Evolutionary conservation across 2,797 vertebrate species (phyloP).

Genomic region (Rhincodon typus): DNA sequence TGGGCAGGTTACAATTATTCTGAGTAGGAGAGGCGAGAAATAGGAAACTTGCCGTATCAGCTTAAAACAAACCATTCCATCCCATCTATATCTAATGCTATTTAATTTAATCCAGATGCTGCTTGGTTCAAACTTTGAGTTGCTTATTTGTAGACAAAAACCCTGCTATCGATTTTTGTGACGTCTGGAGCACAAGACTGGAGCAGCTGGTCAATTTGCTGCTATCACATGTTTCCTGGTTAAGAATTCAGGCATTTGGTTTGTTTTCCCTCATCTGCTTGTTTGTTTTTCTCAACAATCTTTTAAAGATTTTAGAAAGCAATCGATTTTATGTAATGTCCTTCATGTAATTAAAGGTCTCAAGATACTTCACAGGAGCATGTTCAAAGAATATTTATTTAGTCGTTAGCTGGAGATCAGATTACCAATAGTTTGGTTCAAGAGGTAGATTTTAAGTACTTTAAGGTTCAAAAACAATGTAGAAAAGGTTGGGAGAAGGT

Average conservation of each 20-base stretch:
- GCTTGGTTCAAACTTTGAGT: not conserved
- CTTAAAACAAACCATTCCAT: not conserved
- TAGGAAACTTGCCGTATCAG: not conserved
- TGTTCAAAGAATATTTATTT: no score
- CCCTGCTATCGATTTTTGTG: not conserved
- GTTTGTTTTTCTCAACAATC: conserved; percentile 3
- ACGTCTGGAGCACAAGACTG: not conserved
- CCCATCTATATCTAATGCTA: not conserved
- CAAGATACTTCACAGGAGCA: not conserved
- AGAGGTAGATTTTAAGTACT: not conserved
- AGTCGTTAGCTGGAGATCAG: no score
- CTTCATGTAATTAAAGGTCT: not conserved
- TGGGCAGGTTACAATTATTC: not conserved
- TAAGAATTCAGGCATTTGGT: not conserved
- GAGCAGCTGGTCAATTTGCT: not conserved
- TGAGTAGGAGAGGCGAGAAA: not conserved
- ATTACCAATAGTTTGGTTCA: not conserved
- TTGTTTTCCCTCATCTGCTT: not conserved
- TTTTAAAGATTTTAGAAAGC: not conserved
- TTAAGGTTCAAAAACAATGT: not conserved
- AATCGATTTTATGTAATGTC: not conserved
- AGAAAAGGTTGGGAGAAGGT: no score
- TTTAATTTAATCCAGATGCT: not conserved
- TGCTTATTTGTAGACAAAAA: not conserved
- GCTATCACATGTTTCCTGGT: conserved; percentile 6